Percentiles rank a stretch among this genome's conserved stretches.
These are phyloP conservation scores for Macrosiphum euphorbiae DNA, from an alignment of 2,888 invertebrate species.

Conservation along the genomic window DNA sequence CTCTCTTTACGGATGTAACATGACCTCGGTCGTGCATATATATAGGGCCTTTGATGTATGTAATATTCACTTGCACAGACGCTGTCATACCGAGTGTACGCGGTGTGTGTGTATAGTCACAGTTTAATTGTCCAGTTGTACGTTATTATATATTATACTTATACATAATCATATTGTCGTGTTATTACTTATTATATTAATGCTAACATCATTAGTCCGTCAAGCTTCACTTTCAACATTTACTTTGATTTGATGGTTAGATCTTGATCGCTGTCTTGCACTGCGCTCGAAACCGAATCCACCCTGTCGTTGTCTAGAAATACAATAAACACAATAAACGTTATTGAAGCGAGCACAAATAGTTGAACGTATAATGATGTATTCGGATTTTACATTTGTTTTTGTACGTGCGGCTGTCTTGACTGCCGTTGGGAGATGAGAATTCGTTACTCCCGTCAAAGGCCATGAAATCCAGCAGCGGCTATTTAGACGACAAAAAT, in stretches of 20 bases:
- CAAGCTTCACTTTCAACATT: too few relatives aligned
- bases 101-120: too few relatives aligned
- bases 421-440: constrained; percentile 54
- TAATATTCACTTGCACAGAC: too few relatives aligned
- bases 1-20: too few relatives aligned
- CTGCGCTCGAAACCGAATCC: constrained; percentile 53
- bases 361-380: not conserved
- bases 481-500: not conserved
- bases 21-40: too few relatives aligned
- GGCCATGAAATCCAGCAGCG: constrained; percentile 42
- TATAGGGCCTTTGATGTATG: too few relatives aligned
- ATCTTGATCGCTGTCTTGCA: constrained; percentile 62
- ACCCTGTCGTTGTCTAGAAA: constrained; percentile 64
- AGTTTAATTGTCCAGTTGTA: too few relatives aligned
- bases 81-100: too few relatives aligned
- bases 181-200: too few relatives aligned
- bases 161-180: too few relatives aligned
- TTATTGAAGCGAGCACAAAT: not conserved
- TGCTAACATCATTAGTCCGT: too few relatives aligned
- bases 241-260: constrained; percentile 64
- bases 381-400: constrained; percentile 45
- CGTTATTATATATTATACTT: too few relatives aligned
- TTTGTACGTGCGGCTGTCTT: constrained; percentile 57
- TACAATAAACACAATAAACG: not conserved
- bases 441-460: constrained; percentile 46